Evolutionary conservation across 1,140 invertebrate genomes (phyloP).

Genomic region (Temnothorax curvispinosus): DNA sequence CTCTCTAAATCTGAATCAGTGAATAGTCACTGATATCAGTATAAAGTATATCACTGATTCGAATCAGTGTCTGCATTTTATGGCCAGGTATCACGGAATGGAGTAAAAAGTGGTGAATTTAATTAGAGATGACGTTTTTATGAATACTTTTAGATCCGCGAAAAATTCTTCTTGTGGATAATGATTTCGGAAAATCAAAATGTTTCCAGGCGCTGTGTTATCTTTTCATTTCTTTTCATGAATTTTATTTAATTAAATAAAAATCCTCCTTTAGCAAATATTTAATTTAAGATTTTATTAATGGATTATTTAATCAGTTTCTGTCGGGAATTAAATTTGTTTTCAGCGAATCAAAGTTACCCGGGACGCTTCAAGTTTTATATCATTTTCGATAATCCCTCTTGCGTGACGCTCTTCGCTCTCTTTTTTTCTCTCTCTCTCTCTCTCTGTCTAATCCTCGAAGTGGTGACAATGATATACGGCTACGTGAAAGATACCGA

Average conservation of each 20-base stretch:
- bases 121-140: not conserved
- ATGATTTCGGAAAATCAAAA: not conserved
- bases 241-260: not conserved
- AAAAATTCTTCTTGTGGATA: not conserved
- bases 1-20: no score
- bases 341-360: not conserved
- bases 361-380: not conserved
- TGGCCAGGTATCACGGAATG: not conserved
- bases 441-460: not conserved
- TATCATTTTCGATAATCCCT: not conserved
- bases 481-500: conserved; percentile 37
- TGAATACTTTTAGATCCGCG: not conserved
- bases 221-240: no score
- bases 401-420: no score
- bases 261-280: not conserved
- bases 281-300: not conserved
- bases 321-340: not conserved
- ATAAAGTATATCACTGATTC: no score
- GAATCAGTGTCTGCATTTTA: not conserved
- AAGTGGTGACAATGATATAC: not conserved
- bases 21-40: no score
- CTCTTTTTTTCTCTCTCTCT: not conserved
- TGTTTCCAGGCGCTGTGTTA: not conserved
- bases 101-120: not conserved
- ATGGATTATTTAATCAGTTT: not conserved